Percentiles rank a stretch among this genome's conserved stretches.
phyloP scores from a whole-genome alignment of 2,113 vertebrate species.

The Opisthocomus hoazin region DNA sequence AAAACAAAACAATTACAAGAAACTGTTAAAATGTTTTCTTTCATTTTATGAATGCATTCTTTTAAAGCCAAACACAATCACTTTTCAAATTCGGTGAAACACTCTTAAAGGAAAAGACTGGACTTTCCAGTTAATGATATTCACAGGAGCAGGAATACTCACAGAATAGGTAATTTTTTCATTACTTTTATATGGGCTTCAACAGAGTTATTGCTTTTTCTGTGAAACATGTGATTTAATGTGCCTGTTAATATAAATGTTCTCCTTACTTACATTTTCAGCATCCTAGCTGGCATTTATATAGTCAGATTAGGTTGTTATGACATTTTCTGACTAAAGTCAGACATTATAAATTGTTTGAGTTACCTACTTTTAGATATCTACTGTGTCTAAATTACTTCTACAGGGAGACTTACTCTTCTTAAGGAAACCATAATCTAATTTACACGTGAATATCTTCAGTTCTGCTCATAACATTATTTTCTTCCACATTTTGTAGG shows the following conservation, averaged over 20 bases:
- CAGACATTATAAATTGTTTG: neutral
- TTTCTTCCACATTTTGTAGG: neutral
- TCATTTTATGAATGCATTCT: neutral
- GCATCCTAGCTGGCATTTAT: neutral
- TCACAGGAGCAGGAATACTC: neutral
- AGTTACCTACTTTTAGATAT: neutral
- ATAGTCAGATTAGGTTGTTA: neutral
- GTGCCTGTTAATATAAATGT: neutral
- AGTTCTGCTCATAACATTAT: neutral
- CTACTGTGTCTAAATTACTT: neutral
- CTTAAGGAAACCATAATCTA: neutral
- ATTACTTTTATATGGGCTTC: neutral
- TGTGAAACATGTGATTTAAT: neutral
- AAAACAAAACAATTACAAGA: neutral
- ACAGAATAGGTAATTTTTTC: neutral
- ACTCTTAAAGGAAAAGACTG: neutral
- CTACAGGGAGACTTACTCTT: neutral
- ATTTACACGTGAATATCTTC: neutral
- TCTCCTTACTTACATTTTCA: neutral
- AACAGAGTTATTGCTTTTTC: neutral
- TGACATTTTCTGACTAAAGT: neutral
- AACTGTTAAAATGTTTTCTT: neutral
- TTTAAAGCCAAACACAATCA: neutral
- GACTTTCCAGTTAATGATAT: neutral
- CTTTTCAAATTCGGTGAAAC: neutral